A percentile compares a stretch with the other conserved stretches of the same genome.
Evolutionary conservation across 2,113 vertebrate species (phyloP).

Genomic region (Echinops telfairi): DNA sequence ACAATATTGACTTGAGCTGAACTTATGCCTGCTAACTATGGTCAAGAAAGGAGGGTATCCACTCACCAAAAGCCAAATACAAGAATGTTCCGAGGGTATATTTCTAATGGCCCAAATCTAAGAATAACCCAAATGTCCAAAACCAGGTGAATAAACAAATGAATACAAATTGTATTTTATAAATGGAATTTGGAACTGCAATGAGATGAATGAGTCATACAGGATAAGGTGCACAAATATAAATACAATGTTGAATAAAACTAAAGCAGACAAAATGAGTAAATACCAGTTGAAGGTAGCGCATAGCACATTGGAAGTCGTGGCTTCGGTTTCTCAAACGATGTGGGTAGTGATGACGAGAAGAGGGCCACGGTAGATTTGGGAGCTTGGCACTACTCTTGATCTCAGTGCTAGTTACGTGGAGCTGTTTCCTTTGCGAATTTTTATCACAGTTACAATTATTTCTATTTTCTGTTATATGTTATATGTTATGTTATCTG

Average conservation of each 20-base stretch:
- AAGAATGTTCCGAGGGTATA: neutral
- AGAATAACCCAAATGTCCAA: neutral
- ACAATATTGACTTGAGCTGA: neutral
- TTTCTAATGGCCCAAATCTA: neutral
- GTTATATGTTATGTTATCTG: no score
- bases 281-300: slow-evolving; percentile 1
- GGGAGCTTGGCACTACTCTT: neutral
- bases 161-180: neutral
- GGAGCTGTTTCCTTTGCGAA: slow-evolving; percentile 20
- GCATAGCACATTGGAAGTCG: neutral
- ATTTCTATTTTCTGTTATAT: neutral
- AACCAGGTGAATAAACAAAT: neutral
- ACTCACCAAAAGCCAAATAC: neutral
- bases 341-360: neutral
- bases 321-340: neutral
- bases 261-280: neutral
- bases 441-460: neutral
- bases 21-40: no score
- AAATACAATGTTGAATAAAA: slow-evolving; percentile 12
- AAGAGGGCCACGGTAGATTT: neutral
- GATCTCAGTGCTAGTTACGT: neutral
- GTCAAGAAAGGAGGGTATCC: no score
- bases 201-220: slow-evolving; percentile 1
- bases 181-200: neutral
- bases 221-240: neutral